phyloP scores from a whole-genome alignment of 2,888 invertebrate genomes.

The Diarsia brunnea region DNA sequence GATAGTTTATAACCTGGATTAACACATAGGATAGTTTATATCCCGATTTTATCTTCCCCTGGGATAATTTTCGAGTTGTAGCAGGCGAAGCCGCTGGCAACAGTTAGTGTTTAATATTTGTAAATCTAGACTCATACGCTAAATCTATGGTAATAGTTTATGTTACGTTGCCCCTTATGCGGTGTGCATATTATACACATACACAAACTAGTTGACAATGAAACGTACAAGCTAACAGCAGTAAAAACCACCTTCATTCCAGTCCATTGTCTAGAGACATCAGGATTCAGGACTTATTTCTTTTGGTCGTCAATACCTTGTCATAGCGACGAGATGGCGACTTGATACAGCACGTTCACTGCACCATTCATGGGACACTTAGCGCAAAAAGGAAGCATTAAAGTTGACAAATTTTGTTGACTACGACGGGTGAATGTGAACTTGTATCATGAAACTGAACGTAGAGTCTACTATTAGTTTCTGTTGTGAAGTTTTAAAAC shows the following conservation, averaged over 20 bases:
- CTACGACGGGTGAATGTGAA: constrained; percentile 13
- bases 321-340: constrained; percentile 5
- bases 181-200: neutral
- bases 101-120: no score
- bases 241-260: neutral
- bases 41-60: no score
- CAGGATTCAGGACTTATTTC: constrained; percentile 15
- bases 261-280: constrained; percentile 13
- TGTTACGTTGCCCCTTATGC: neutral
- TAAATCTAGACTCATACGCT: neutral
- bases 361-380: constrained; percentile 14
- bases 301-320: constrained; percentile 15
- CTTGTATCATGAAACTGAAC: constrained; percentile 4
- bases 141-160: neutral
- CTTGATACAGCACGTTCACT: constrained; percentile 54
- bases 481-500: neutral
- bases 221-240: neutral
- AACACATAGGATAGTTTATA: no score
- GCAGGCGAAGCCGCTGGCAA: no score
- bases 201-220: neutral
- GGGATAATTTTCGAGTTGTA: no score
- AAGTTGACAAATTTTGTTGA: no score
- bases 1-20: no score
- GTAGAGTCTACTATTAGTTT: neutral
- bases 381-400: constrained; percentile 25